Base-by-base conservation (phyloP, 1,140 invertebrate species). In the Druon quercuslanigerum region DNA sequence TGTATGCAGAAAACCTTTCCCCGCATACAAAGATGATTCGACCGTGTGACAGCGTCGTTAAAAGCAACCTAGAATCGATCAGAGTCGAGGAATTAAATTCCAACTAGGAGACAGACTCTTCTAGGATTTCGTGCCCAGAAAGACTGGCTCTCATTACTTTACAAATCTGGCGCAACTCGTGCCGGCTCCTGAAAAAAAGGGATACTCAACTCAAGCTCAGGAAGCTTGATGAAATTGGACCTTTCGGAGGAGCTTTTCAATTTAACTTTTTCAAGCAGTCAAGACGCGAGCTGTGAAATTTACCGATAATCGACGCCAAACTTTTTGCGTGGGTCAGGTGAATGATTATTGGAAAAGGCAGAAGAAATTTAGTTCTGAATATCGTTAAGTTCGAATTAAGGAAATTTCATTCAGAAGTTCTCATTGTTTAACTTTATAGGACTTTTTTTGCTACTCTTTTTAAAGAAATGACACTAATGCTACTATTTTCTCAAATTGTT, bases 1-100 rank as follows among this genome's bases (percentile, higher is more conserved):
- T 66, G 60, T 66, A 66, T 66, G 60, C 60, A 66, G 9, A 20
- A 66, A 66, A 66, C 60, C 60, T 40, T 14, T 66, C 60, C 60
- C 25, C 25, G 25, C 25, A 5, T 5, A 33, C 25, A 33, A 33
- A 33, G 40, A 46, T 46, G 40, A 46, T 46, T 46, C 40, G 5
- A 5, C 25, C 25, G 25, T 5, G 25, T 40, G 57, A 66, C 57
- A 66, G 57, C 57, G 11, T 13, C 57, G 13, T 25, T 66, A 66
- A 66, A 33, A 66, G 57, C 19, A 66, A 66, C 57, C 20, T 66
- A 25, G 40, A 66, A 20, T 66, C 16, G 25, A 66, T 66, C 25
- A 66, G 40, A 66, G 60, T 66, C 25, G 25, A 40, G 60, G 60
- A 14, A 66, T 66, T 66, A 66, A 66, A 46, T 66, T 66, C 60